Conservation (phyloP, 2,113 vertebrate species). For the Canis aureus region DNA sequence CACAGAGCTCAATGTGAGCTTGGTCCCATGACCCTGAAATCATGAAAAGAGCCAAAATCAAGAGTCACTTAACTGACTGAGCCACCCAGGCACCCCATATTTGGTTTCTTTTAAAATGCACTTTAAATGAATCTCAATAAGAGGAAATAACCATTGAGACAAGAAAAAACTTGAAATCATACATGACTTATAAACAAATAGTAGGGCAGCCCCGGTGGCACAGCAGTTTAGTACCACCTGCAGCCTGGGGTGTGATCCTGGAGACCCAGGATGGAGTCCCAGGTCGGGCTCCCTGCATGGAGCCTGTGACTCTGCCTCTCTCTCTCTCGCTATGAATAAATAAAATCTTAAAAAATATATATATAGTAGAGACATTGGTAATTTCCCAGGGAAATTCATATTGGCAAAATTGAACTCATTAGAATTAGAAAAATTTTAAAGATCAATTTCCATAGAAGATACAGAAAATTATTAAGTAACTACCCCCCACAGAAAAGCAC, state of each 20-base stretch:
- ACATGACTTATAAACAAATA: neutral
- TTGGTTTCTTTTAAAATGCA: neutral
- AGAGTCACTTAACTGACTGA: neutral
- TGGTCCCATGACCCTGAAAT: neutral
- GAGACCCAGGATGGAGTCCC: too few species aligned
- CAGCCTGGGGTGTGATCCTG: too few species aligned
- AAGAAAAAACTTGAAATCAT: slow-evolving; percentile 24
- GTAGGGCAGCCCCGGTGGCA: neutral
- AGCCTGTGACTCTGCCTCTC: too few species aligned
- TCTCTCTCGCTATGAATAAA: too few species aligned
- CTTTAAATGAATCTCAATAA: neutral
- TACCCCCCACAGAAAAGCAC: neutral
- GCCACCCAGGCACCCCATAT: neutral
- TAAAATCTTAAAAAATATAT: neutral
- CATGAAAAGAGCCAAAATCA: too few species aligned
- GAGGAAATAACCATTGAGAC: neutral
- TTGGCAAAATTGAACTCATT: neutral
- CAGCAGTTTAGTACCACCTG: too few species aligned
- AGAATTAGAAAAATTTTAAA: neutral
- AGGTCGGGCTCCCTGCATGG: too few species aligned
- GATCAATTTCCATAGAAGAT: neutral
- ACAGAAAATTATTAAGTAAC: neutral
- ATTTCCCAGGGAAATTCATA: neutral
- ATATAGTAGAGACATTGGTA: slow-evolving; percentile 14
- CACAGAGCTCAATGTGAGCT: neutral